A percentile compares a stretch with the other conserved stretches of the same genome.
These are phyloP conservation scores for Casuarius casuarius DNA, from an alignment of 2,113 vertebrate species.

Conservation along the genomic window DNA sequence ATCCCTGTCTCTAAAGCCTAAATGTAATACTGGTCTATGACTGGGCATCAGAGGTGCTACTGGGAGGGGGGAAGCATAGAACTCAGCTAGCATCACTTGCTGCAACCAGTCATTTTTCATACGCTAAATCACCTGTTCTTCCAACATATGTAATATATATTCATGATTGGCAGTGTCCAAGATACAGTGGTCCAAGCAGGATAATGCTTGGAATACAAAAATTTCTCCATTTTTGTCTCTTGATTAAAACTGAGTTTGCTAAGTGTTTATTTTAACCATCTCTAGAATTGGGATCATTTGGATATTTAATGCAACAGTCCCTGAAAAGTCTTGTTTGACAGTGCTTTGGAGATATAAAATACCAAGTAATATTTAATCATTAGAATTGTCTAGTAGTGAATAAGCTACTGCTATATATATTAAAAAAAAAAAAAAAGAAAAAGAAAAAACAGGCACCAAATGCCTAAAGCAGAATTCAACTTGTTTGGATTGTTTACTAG, in stretches of 20 bases:
- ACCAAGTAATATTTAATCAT: not conserved
- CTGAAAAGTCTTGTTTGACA: not conserved
- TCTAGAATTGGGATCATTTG: not conserved
- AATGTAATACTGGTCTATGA: not conserved
- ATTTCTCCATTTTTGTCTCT: not conserved
- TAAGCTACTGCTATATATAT: not conserved
- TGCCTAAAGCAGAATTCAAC: not conserved
- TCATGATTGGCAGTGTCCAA: not conserved
- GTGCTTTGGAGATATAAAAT: not conserved
- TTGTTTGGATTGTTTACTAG: slow-evolving; percentile 19
- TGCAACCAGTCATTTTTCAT: not conserved
- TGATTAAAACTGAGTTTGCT: not conserved
- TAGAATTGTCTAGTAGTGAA: not conserved
- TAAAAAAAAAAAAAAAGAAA: no score
- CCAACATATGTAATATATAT: not conserved
- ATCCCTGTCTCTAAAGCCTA: not conserved
- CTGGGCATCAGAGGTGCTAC: not conserved
- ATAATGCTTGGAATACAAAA: not conserved
- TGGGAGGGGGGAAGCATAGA: no score
- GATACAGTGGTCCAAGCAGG: not conserved
- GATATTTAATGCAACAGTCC: not conserved
- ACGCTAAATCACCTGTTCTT: not conserved
- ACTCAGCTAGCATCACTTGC: not conserved
- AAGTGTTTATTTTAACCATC: not conserved
- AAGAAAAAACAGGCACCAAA: not conserved